Conservation (phyloP, 2,888 invertebrate genomes). For the Phania funesta region DNA sequence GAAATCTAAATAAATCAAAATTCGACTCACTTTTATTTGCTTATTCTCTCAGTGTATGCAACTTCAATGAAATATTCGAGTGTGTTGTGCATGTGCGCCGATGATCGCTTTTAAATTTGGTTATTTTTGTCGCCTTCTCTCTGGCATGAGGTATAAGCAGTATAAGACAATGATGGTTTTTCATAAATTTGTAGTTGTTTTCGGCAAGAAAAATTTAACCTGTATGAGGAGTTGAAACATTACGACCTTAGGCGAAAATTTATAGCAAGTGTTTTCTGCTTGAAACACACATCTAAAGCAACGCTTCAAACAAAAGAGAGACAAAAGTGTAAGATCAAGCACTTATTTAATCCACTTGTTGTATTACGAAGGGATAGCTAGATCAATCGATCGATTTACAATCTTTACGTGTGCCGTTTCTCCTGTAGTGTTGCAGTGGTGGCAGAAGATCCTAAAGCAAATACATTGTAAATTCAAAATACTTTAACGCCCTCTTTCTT, state of each 20-base stretch:
- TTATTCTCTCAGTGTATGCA: constrained; percentile 26
- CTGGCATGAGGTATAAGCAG: constrained; percentile 19
- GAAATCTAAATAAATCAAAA: too few species aligned
- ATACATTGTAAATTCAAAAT: constrained; percentile 76
- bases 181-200: constrained; percentile 20
- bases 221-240: constrained; percentile 58
- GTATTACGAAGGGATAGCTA: constrained; percentile 45
- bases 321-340: constrained; percentile 40
- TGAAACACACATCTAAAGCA: neutral
- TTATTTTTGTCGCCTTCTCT: constrained; percentile 68
- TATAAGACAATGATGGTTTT: constrained; percentile 6
- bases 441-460: constrained; percentile 61
- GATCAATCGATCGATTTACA: constrained; percentile 23
- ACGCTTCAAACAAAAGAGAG: neutral
- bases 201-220: constrained; percentile 35
- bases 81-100: neutral
- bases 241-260: constrained; percentile 49
- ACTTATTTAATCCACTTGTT: constrained; percentile 63
- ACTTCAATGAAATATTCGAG: neutral
- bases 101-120: constrained; percentile 71
- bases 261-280: constrained; percentile 65
- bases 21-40: neutral
- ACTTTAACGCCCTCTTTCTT: constrained; percentile 72
- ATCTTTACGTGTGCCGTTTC: constrained; percentile 55
- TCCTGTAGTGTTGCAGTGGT: neutral